Evolutionary conservation across 2,113 vertebrate genomes (phyloP).

Genomic region (Tychaedon coryphoeus): DNA sequence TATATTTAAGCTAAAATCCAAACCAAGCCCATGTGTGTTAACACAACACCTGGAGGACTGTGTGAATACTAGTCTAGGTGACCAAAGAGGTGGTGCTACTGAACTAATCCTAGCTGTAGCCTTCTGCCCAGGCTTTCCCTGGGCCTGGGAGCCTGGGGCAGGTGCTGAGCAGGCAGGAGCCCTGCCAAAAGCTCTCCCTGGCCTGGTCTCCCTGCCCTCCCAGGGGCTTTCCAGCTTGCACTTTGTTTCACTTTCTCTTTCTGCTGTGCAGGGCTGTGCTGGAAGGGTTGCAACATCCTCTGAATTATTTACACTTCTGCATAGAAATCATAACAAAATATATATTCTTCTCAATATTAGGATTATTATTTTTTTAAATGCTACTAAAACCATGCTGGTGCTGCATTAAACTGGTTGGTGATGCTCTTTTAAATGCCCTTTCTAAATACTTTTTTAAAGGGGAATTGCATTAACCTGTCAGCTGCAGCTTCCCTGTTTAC

Average conservation of each 20-base stretch:
- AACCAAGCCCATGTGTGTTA: not conserved
- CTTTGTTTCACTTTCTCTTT: constrained; percentile 26
- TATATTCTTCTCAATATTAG: not conserved
- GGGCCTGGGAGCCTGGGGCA: no score
- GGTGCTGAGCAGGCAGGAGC: not conserved
- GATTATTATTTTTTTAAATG: not conserved
- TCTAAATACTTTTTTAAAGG: not conserved
- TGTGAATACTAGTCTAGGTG: not conserved
- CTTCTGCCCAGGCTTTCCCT: not conserved
- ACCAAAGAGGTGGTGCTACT: not conserved
- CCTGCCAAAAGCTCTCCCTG: not conserved
- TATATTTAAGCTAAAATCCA: not conserved
- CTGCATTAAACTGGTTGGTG: not conserved
- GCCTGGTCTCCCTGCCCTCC: not conserved
- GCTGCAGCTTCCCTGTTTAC: not conserved
- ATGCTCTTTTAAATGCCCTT: not conserved
- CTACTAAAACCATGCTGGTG: not conserved
- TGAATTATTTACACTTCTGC: not conserved
- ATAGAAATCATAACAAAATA: not conserved
- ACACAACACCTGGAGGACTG: not conserved
- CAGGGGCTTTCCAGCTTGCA: not conserved
- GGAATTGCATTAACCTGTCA: not conserved
- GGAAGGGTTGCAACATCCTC: not conserved
- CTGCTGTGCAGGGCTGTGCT: not conserved
- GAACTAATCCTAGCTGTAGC: not conserved